Conservation (phyloP, 2,888 invertebrate genomes). For the Pasiphila rectangulata region DNA sequence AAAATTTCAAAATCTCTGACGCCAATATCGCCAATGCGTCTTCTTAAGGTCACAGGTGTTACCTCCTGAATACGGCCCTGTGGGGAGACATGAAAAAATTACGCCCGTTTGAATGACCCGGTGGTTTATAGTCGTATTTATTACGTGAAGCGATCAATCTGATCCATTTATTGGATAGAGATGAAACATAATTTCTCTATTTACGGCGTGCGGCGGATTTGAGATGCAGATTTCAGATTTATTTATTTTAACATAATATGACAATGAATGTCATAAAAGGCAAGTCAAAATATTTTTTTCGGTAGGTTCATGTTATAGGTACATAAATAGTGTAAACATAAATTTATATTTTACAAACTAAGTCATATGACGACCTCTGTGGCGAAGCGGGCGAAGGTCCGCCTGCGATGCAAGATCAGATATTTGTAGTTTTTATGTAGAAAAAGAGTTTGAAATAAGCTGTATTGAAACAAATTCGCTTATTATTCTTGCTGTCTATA, state of each 20-base stretch:
- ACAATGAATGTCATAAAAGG: too few species aligned
- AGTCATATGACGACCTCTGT: too few species aligned
- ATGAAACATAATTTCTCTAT: neutral
- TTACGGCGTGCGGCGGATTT: neutral
- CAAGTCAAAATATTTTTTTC: too few species aligned
- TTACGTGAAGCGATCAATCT: conserved; percentile 33
- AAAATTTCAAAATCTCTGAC: too few species aligned
- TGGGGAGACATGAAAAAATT: conserved; percentile 8
- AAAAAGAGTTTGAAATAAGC: conserved; percentile 2
- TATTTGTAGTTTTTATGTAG: neutral
- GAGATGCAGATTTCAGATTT: too few species aligned
- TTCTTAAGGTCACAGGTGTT: neutral
- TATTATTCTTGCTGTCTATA: neutral
- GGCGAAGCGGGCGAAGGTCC: too few species aligned
- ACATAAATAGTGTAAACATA: too few species aligned
- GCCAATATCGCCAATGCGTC: too few species aligned
- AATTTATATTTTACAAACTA: too few species aligned
- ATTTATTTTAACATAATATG: too few species aligned
- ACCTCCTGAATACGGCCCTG: conserved; percentile 1
- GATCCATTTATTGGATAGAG: conserved; percentile 3
- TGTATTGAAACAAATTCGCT: neutral
- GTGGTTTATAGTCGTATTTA: conserved; percentile 27
- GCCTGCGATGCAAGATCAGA: neutral
- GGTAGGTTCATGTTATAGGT: too few species aligned
- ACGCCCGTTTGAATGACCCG: conserved; percentile 2